Conservation (phyloP, 64 coral and sea anemone species). For the Montipora sp. region DNA sequence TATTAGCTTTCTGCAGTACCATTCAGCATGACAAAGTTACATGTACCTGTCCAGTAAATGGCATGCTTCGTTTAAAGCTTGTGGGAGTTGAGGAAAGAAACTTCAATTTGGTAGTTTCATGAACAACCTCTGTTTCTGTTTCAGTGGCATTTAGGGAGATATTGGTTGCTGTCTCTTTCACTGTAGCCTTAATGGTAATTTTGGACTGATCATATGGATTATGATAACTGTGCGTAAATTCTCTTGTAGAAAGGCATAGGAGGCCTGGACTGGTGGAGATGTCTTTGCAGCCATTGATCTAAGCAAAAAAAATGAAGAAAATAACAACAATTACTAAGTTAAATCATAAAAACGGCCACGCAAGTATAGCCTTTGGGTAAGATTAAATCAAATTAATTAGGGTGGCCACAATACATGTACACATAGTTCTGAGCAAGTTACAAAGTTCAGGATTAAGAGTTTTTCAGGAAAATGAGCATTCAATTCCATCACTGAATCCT, state of each 20-base stretch:
- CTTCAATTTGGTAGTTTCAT: constrained; percentile 41
- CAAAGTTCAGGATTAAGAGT: too few species aligned
- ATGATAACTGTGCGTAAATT: not conserved
- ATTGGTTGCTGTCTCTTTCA: constrained; percentile 79
- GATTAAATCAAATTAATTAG: too few species aligned
- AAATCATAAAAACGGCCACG: not conserved
- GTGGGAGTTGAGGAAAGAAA: constrained; percentile 58
- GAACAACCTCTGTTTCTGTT: constrained; percentile 40
- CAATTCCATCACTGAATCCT: too few species aligned
- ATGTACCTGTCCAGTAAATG: constrained; percentile 77
- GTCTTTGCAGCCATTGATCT: constrained; percentile 85
- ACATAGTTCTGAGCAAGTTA: too few species aligned
- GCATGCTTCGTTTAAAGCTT: constrained; percentile 77
- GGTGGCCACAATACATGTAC: too few species aligned
- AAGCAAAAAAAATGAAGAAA: not conserved
- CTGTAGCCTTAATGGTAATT: constrained; percentile 61
- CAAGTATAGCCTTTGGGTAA: too few species aligned
- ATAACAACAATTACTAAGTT: not conserved
- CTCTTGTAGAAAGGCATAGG: not conserved
- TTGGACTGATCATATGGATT: not conserved
- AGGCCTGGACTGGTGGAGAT: constrained; percentile 44
- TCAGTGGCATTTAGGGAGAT: constrained; percentile 63
- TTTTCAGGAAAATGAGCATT: too few species aligned
- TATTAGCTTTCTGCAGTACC: too few species aligned
- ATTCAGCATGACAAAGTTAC: constrained; percentile 2